A percentile compares a stretch with the other conserved stretches of the same genome.
These are phyloP conservation scores for Brachyhypopomus gauderio DNA, from an alignment of 2,113 vertebrate species.

Conservation along the genomic window DNA sequence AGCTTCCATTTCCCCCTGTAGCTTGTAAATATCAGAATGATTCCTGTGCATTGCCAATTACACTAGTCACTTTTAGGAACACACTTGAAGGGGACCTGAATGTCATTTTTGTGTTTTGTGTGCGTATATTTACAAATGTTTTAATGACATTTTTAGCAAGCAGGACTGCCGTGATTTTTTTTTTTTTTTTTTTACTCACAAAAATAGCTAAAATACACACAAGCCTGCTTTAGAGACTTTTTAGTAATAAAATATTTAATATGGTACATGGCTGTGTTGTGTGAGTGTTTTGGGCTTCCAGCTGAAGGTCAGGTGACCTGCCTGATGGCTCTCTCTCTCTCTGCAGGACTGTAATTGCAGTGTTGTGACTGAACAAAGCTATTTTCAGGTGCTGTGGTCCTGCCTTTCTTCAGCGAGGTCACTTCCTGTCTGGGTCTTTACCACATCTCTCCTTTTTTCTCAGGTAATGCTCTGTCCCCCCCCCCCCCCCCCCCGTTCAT, in stretches of 20 bases:
- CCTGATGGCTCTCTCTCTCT: conserved; percentile 19
- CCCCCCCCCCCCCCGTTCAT: no score
- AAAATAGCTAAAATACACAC: conserved; percentile 40
- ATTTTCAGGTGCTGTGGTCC: conserved; percentile 52
- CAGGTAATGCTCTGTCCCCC: not conserved
- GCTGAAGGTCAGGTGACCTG: not conserved
- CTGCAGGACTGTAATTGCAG: conserved; percentile 36
- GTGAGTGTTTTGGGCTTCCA: conserved; percentile 10
- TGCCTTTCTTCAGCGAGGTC: conserved; percentile 6
- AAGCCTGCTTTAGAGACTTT: conserved; percentile 62
- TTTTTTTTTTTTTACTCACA: conserved; percentile 57
- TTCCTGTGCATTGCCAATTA: conserved; percentile 53
- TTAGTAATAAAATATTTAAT: conserved; percentile 75
- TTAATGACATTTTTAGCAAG: conserved; percentile 59
- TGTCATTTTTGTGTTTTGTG: conserved; percentile 49
- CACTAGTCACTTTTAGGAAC: conserved; percentile 60
- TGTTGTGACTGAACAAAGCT: conserved; percentile 23
- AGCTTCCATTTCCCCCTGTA: not conserved
- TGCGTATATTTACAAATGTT: conserved; percentile 56
- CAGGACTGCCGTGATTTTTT: conserved; percentile 52
- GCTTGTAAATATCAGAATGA: conserved; percentile 41
- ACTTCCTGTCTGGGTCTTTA: not conserved
- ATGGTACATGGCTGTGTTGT: not conserved
- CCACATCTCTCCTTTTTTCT: conserved; percentile 28
- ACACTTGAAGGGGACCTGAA: conserved; percentile 50